phyloP scores from a whole-genome alignment of 2,797 vertebrate species.

The Chelidonichthys spinosus region DNA sequence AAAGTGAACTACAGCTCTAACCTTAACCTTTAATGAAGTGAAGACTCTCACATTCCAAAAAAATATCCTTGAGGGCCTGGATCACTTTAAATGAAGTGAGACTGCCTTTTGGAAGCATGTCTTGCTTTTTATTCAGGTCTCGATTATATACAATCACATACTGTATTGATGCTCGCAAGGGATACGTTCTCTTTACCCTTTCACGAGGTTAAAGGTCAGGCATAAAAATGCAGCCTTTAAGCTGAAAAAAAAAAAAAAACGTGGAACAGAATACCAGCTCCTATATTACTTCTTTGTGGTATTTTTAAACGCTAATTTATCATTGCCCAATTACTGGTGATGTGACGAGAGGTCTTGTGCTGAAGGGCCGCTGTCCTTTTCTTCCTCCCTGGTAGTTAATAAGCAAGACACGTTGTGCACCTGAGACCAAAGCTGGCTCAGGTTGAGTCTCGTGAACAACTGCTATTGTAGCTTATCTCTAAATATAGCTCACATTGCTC shows the following conservation, averaged over 20 bases:
- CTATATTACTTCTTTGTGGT: neutral
- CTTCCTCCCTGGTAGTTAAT: constrained; percentile 2
- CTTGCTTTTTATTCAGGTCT: constrained; percentile 1
- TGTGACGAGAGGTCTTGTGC: neutral
- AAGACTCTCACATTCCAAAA: too few relatives aligned
- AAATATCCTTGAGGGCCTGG: too few relatives aligned
- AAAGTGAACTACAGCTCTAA: too few relatives aligned
- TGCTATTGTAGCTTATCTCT: neutral
- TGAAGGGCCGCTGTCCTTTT: neutral
- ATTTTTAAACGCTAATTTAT: constrained; percentile 11
- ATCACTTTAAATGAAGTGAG: constrained; percentile 16
- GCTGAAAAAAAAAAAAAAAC: neutral
- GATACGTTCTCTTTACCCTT: neutral
- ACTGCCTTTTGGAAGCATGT: constrained; percentile 22
- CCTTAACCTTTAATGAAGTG: too few relatives aligned
- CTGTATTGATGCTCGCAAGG: neutral
- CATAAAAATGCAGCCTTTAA: neutral
- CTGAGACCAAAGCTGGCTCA: constrained; percentile 15
- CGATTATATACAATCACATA: constrained; percentile 3
- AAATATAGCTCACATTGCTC: neutral
- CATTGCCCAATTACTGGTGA: neutral
- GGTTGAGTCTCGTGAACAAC: neutral
- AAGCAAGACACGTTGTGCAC: constrained; percentile 1
- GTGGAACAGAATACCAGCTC: neutral
- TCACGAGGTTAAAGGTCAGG: constrained; percentile 27